A percentile compares a stretch with the other conserved stretches of the same genome.
Evolutionary conservation across 2,888 invertebrate genomes (phyloP).

Genomic region (Copidosoma aretas): DNA sequence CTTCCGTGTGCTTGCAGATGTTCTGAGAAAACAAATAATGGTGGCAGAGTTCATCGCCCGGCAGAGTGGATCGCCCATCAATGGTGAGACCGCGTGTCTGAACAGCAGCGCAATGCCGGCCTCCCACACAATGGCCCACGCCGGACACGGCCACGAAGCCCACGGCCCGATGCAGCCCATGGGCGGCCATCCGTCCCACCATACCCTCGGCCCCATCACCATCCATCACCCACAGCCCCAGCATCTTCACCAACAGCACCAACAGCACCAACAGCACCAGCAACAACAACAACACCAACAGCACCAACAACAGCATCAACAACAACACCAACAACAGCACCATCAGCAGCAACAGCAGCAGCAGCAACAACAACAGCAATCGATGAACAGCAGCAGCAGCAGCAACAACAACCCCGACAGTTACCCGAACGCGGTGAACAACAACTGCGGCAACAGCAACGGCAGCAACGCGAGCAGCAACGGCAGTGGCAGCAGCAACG

Average conservation of each 20-base stretch:
- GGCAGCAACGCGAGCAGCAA: slow-evolving; percentile 46
- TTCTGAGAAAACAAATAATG: slow-evolving; percentile 71
- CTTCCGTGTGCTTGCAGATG: slow-evolving; percentile 53
- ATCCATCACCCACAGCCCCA: slow-evolving; percentile 44
- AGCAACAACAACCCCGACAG: slow-evolving; percentile 47
- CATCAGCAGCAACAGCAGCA: slow-evolving; percentile 45
- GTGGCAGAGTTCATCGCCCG: slow-evolving; percentile 86
- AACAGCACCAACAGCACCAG: slow-evolving; percentile 58
- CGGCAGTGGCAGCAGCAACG: slow-evolving; percentile 62
- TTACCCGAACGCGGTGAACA: too few relatives aligned
- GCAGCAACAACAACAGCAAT: slow-evolving; percentile 51
- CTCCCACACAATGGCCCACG: slow-evolving; percentile 59
- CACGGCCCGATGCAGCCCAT: slow-evolving; percentile 58
- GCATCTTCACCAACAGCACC: slow-evolving; percentile 54
- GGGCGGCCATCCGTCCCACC: slow-evolving; percentile 51
- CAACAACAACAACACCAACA: slow-evolving; percentile 14
- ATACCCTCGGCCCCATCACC: slow-evolving; percentile 46
- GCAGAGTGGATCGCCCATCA: slow-evolving; percentile 73
- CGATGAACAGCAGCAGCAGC: slow-evolving; percentile 50
- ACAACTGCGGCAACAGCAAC: slow-evolving; percentile 65
- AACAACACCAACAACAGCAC: slow-evolving; percentile 49
- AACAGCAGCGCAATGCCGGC: slow-evolving; percentile 63
- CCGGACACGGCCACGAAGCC: slow-evolving; percentile 55
- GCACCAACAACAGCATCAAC: slow-evolving; percentile 9
- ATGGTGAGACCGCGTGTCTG: slow-evolving; percentile 72